Evolutionary conservation across 2,888 invertebrate species (phyloP), one percentile per base, ranked within the genome.

Genomic region (Acanthosepion esculentum): DNA sequence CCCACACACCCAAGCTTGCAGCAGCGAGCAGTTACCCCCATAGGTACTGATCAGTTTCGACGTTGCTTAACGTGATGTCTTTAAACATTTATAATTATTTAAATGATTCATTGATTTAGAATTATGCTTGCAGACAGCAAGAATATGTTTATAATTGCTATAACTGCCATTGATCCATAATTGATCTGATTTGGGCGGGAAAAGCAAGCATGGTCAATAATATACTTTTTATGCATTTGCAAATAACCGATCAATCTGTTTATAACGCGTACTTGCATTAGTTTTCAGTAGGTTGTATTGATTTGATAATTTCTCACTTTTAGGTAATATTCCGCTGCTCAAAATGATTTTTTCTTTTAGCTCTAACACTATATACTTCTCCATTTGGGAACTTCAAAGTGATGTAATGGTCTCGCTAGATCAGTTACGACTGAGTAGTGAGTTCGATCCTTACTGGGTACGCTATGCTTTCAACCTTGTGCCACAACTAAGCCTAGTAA

Each of bases 241-340:
- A 48, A 4, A 41, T 48, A 48, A 92, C 23, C 92, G 20, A 18
- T 41, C 91, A 92, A 48, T 92, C 92, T 92, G 20, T 92, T 92
- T 4, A 92, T 92, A 41, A 4, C 48, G 48, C 20, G 41, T 41
- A 26, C 48, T 5, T 91, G 20, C 7, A 18, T 55, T 29, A 8
- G 91, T 91, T 91, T 91, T 91, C 33, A n/a, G 33, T 91, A 18
- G 91, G 23, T n/a, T 12, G 48, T 0, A 26, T 12, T 33, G 91
- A 91, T 91, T 91, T 91, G n/a, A 33, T 41, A 91, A 33, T 91
- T n/a, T 91, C 41, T 91, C n/a, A 8, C 91, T 91, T 91, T 91
- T 91, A 3, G 26, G 29, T 15, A 91, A 91, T 91, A 91, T 91
- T 91, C 33, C 91, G 18, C 12, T 15, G 15, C 10, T 48, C 12